Percentiles rank a stretch among this genome's conserved stretches.
These are phyloP conservation scores for Lacerta viridis DNA, from an alignment of 2,797 vertebrate genomes.

Conservation along the genomic window DNA sequence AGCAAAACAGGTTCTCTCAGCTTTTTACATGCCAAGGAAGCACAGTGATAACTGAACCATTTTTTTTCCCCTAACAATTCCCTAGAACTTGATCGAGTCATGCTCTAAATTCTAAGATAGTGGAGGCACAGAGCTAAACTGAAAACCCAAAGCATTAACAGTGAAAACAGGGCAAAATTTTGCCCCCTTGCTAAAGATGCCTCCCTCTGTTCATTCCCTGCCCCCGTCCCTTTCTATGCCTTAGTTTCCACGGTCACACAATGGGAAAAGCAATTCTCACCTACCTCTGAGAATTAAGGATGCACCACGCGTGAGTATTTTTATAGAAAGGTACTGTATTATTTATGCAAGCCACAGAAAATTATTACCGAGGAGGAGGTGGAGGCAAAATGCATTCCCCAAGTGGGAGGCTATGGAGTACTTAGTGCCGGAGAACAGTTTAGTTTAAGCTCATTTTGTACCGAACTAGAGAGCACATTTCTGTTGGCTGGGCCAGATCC, in stretches of 20 bases:
- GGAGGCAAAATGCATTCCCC: conserved; percentile 60
- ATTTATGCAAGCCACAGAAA: conserved; percentile 68
- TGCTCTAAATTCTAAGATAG: background rate
- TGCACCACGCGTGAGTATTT: conserved; percentile 28
- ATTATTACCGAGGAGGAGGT: conserved; percentile 31
- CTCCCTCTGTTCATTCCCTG: background rate
- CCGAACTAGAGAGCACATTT: background rate
- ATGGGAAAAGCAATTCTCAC: background rate
- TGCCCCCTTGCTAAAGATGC: background rate
- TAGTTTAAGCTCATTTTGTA: conserved; percentile 39
- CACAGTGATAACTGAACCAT: background rate
- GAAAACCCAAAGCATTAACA: background rate
- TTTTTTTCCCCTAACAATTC: background rate
- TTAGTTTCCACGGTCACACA: conserved; percentile 51
- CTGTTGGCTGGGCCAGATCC: background rate
- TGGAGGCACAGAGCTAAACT: background rate
- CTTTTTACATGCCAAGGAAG: background rate
- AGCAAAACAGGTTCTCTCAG: background rate
- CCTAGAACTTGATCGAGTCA: background rate
- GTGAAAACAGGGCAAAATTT: background rate
- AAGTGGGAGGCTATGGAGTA: conserved; percentile 50
- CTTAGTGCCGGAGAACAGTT: conserved; percentile 37
- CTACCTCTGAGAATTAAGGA: conserved; percentile 8
- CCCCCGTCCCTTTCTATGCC: background rate
- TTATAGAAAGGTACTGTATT: conserved; percentile 12